Conservation (phyloP, 2,113 vertebrate genomes). For the Entosphenus tridentatus region DNA sequence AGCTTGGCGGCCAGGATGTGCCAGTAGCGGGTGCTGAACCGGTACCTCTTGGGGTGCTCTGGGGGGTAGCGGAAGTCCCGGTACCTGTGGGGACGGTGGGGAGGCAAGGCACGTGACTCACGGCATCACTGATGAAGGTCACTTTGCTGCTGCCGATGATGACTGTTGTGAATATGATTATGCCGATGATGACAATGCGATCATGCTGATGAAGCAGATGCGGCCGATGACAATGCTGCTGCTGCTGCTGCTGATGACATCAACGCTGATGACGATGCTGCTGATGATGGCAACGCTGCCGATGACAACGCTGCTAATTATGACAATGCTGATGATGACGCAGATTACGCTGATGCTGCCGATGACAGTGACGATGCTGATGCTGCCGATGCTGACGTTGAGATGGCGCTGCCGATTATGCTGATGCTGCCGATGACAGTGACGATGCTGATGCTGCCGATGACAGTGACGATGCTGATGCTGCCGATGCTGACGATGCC, state of each 20-base stretch:
- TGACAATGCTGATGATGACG: too few relatives aligned
- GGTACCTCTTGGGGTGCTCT: constrained; percentile 41
- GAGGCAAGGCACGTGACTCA: not conserved
- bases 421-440: too few relatives aligned
- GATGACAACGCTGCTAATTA: too few relatives aligned
- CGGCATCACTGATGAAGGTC: not conserved
- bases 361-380: too few relatives aligned
- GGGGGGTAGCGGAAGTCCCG: constrained; percentile 63
- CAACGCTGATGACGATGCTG: not conserved
- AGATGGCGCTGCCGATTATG: too few relatives aligned
- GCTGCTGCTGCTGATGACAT: not conserved
- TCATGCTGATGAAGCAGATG: not conserved
- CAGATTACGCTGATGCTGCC: too few relatives aligned
- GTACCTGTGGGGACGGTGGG: constrained; percentile 26
- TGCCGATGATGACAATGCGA: not conserved
- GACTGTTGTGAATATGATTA: not conserved
- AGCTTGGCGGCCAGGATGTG: constrained; percentile 70
- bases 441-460: not conserved
- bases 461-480: too few relatives aligned
- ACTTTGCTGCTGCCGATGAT: not conserved
- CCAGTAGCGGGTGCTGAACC: constrained; percentile 62
- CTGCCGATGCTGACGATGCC: not conserved
- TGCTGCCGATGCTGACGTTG: too few relatives aligned
- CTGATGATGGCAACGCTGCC: too few relatives aligned
- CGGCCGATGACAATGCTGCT: not conserved